Percentiles rank a stretch among this genome's conserved stretches.
phyloP scores from a whole-genome alignment of 2,888 invertebrate genomes.

The Hypselothyrea guttata region DNA sequence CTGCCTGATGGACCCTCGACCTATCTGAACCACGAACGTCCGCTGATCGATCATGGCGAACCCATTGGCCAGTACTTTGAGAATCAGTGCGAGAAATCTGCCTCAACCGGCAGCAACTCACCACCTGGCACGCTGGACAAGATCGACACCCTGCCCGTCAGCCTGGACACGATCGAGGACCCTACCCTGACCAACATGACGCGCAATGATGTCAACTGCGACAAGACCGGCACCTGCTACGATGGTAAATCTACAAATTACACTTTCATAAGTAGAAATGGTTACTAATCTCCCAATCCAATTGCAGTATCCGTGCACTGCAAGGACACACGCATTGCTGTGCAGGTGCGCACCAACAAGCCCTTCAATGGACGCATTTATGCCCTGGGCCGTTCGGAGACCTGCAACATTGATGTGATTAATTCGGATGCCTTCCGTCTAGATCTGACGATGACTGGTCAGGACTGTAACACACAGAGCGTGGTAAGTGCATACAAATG shows the following conservation, averaged over 20 bases:
- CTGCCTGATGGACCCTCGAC: constrained; percentile 96
- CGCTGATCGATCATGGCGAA: constrained; percentile 95
- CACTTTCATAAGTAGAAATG: neutral
- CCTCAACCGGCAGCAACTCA: constrained; percentile 49
- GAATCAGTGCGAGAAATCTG: constrained; percentile 90
- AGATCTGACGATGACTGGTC: constrained; percentile 95
- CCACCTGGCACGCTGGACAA: constrained; percentile 82
- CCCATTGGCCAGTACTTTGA: constrained; percentile 95
- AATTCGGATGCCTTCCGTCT: constrained; percentile 96
- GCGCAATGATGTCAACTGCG: constrained; percentile 92
- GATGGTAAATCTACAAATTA: constrained; percentile 87
- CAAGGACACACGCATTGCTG: constrained; percentile 96
- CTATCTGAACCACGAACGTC: constrained; percentile 93
- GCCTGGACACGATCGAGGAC: constrained; percentile 90
- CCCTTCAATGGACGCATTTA: constrained; percentile 97
- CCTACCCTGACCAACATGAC: constrained; percentile 88
- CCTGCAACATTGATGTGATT: constrained; percentile 96
- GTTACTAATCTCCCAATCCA: neutral
- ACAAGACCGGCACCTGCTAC: constrained; percentile 96
- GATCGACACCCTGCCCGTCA: constrained; percentile 87
- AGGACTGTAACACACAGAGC: constrained; percentile 97
- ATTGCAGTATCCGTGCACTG: constrained; percentile 94
- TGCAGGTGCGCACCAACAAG: constrained; percentile 95
- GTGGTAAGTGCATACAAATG: constrained; percentile 92
- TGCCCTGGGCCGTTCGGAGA: constrained; percentile 95